phyloP scores from a whole-genome alignment of 1,140 invertebrate genomes.

The Megalopta genalis region DNA sequence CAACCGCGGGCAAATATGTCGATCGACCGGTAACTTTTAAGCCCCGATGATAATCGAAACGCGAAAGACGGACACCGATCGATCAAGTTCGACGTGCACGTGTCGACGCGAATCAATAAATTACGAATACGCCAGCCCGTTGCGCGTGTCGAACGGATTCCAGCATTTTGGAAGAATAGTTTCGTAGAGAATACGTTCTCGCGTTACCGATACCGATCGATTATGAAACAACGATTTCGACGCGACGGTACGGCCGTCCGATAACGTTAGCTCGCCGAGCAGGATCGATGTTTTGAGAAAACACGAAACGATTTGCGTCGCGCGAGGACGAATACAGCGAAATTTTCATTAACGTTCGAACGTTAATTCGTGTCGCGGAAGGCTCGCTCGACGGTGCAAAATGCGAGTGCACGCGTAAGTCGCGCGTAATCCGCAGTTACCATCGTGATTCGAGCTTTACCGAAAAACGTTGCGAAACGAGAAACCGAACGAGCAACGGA shows the following conservation, averaged over 20 bases:
- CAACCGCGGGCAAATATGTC: not conserved
- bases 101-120: too few relatives aligned
- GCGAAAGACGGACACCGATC: not conserved
- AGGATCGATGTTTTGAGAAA: not conserved
- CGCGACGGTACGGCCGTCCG: too few relatives aligned
- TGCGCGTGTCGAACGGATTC: too few relatives aligned
- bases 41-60: not conserved
- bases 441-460: conserved; percentile 6
- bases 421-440: not conserved
- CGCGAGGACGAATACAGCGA: not conserved
- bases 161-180: too few relatives aligned
- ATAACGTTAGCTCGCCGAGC: not conserved
- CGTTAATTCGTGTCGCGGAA: not conserved
- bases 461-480: not conserved
- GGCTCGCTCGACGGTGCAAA: too few relatives aligned
- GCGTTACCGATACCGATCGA: too few relatives aligned
- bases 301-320: not conserved
- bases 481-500: too few relatives aligned
- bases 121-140: too few relatives aligned
- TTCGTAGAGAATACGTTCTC: too few relatives aligned
- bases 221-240: too few relatives aligned
- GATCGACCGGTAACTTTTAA: not conserved
- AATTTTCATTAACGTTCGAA: conserved; percentile 13
- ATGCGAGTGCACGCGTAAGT: not conserved
- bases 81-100: not conserved